Evolutionary conservation across 2,797 vertebrate genomes (phyloP), one percentile per base, ranked within the genome.

Genomic region (Xyrichtys novacula): DNA sequence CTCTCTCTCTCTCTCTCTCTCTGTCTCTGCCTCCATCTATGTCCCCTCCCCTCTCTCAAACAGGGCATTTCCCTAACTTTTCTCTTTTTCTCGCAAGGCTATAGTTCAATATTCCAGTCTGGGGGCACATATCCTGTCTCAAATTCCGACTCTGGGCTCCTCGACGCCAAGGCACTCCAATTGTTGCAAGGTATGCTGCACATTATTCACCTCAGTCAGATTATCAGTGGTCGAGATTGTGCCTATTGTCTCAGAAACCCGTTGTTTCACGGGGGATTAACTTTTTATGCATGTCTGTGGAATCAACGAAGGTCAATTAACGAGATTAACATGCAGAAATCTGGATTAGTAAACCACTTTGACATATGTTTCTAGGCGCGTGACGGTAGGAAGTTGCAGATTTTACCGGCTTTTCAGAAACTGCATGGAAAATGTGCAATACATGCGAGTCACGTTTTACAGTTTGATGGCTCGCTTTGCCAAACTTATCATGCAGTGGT

Each of bases 31-130:
- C 78, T 81, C 75, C 22, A 57, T 83, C 74, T 54, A 42, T 93
- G 82, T 91, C 89, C 92, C 94, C 95, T 93, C 96, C 95, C 95
- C 93, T 95, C 92, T 93, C 46, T 88, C 93, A 92, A 92, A 91
- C 91, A 86, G 92, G 91, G 82, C 83, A 91, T 93, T 95, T 95
- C 94, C 91, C 86, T 83, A 94, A 94, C 92, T 95, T 95, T 95
- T 91, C 89, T 89, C 86, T 66, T 85, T 92, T 93, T 88, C 91
- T 94, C 92, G 87, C 90, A 89, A 89, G 91, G 90, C 90, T 85
- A 89, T 88, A 85, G 90, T 85, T 90, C 93, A 92, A 92, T 91
- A 94, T 91, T 92, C 92, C 92, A 88, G 89, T 90, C 82, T 86
- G 88, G 82, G 83, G 79, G 75, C 89, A 78, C 80, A 92, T 80